These are phyloP conservation scores for Chaetodon auriga DNA, from an alignment of 2,113 vertebrate genomes.

Conservation along the genomic window DNA sequence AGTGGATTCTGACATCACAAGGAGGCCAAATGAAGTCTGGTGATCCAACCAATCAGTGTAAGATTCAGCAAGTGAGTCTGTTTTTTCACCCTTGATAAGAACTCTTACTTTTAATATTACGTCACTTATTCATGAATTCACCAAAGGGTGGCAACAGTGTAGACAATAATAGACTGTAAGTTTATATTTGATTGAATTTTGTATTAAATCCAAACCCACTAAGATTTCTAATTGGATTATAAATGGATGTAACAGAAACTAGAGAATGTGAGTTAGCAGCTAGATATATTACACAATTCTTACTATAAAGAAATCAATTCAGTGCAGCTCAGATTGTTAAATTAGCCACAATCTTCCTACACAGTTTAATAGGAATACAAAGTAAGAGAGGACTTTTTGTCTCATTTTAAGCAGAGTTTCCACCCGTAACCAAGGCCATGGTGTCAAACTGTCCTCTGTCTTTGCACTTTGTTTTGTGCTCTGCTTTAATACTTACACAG, in stretches of 20 bases:
- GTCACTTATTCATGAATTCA: background rate
- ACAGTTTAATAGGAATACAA: background rate
- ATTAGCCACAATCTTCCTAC: background rate
- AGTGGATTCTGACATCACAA: background rate
- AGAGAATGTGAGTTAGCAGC: background rate
- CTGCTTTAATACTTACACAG: slow-evolving; percentile 23
- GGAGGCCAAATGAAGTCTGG: background rate
- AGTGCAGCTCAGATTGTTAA: background rate
- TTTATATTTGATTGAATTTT: background rate
- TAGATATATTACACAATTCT: background rate
- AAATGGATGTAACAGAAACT: background rate
- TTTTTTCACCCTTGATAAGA: background rate
- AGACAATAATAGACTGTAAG: background rate
- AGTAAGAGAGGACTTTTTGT: background rate
- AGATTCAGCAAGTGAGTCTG: background rate
- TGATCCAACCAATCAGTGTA: background rate
- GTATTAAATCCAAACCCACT: background rate
- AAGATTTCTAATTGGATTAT: background rate
- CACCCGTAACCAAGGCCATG: background rate
- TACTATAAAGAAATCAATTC: background rate
- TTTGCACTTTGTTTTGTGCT: background rate
- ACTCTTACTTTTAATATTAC: background rate
- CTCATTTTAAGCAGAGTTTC: background rate
- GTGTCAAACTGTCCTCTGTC: background rate
- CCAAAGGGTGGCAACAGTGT: background rate